These are phyloP conservation scores for Gryllus longicercus DNA, from an alignment of 2,888 invertebrate species.

Conservation along the genomic window DNA sequence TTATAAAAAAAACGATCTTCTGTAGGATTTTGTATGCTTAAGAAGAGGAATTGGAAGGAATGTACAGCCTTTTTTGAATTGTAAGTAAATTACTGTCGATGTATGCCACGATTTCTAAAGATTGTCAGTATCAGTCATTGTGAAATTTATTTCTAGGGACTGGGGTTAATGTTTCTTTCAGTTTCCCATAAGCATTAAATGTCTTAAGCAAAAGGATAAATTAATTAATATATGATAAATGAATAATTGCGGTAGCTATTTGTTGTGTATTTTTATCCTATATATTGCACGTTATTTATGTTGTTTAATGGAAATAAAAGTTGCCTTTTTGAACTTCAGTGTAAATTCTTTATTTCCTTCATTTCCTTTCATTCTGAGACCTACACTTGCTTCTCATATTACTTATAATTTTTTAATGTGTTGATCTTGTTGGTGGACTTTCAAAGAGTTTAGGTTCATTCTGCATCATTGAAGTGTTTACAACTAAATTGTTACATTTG, in stretches of 20 bases:
- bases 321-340: background rate
- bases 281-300: constrained; percentile 7
- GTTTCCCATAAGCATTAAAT: background rate
- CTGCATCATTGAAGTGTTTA: too few relatives aligned
- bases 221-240: background rate
- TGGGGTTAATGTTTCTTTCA: background rate
- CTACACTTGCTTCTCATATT: too few relatives aligned
- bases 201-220: background rate
- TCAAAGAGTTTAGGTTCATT: too few relatives aligned
- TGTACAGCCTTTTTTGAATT: background rate
- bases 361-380: too few relatives aligned
- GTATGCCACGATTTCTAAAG: background rate
- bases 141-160: background rate
- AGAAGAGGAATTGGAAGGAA: background rate
- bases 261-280: background rate
- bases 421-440: too few relatives aligned
- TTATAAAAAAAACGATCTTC: background rate
- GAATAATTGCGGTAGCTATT: constrained; percentile 9
- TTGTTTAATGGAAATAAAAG: background rate
- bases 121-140: background rate
- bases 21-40: background rate
- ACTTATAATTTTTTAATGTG: too few relatives aligned
- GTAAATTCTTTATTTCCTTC: too few relatives aligned
- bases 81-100: background rate
- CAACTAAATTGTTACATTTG: too few relatives aligned